A percentile compares a stretch with the other conserved stretches of the same genome.
These are phyloP conservation scores for Benthosema pterotum DNA, from an alignment of 2,797 vertebrate species.

Conservation along the genomic window DNA sequence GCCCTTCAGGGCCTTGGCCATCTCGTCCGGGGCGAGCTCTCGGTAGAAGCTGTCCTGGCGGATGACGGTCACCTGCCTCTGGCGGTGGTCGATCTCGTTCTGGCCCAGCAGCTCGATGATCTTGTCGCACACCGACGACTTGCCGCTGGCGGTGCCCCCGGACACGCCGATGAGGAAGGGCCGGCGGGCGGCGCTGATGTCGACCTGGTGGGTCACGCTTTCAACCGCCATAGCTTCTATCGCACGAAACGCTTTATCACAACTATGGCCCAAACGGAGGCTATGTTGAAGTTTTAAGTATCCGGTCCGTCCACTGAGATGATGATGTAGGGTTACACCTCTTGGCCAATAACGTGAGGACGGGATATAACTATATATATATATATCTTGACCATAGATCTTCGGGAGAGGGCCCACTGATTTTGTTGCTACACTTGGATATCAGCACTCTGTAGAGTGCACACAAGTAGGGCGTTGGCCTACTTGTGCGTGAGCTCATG, in stretches of 20 bases:
- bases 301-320: no score
- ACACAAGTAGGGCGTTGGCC: no score
- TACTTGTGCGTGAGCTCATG: no score
- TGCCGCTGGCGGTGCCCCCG: conserved; percentile 95
- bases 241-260: neutral
- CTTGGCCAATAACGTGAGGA: no score
- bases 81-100: conserved; percentile 93
- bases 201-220: conserved; percentile 84
- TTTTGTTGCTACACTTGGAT: no score
- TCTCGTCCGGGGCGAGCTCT: conserved; percentile 93
- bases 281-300: no score
- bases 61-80: conserved; percentile 94
- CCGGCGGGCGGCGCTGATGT: conserved; percentile 75
- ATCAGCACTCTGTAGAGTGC: no score
- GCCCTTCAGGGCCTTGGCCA: conserved; percentile 92
- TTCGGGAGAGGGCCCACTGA: no score
- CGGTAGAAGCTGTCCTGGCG: conserved; percentile 99
- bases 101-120: conserved; percentile 97
- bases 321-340: no score
- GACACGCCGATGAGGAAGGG: conserved; percentile 96
- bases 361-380: no score
- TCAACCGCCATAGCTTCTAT: conserved; percentile 91
- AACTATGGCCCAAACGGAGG: no score
- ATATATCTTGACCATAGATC: no score
- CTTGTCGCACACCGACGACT: conserved; percentile 96